A percentile compares a stretch with the other conserved stretches of the same genome.
Evolutionary conservation across 2,113 vertebrate species (phyloP).

Genomic region (Xenus cinereus): DNA sequence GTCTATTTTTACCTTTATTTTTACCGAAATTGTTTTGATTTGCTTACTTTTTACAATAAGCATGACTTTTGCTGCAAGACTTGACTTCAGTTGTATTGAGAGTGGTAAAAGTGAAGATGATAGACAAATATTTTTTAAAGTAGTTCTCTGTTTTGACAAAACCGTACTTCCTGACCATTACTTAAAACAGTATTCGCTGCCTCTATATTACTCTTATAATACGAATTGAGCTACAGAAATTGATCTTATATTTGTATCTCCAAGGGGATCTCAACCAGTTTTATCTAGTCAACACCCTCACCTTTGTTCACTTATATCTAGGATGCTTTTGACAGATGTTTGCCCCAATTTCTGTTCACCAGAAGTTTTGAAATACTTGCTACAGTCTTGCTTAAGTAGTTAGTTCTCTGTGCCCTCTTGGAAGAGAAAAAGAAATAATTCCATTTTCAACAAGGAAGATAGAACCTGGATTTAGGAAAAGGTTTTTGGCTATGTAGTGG

Average conservation of each 20-base stretch:
- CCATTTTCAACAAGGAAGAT: background rate
- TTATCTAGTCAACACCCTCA: background rate
- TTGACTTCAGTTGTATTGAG: background rate
- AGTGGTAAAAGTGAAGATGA: background rate
- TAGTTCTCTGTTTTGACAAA: background rate
- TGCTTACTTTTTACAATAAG: background rate
- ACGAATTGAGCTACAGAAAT: background rate
- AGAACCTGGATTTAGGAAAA: background rate
- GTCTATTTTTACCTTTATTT: background rate
- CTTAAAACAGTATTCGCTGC: background rate
- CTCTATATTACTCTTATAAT: background rate
- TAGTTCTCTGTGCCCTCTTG: background rate
- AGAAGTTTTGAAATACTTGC: background rate
- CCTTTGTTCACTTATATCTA: background rate
- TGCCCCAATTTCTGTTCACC: background rate
- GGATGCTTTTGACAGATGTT: background rate
- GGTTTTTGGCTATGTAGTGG: background rate
- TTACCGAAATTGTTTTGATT: background rate
- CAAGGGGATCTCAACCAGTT: background rate
- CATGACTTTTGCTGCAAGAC: background rate
- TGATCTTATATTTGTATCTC: background rate
- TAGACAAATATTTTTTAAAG: background rate
- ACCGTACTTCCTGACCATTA: background rate
- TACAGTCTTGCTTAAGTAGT: background rate
- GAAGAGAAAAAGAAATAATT: background rate